Conservation (phyloP, 2,888 invertebrate genomes). For the Endomychus coccineus region DNA sequence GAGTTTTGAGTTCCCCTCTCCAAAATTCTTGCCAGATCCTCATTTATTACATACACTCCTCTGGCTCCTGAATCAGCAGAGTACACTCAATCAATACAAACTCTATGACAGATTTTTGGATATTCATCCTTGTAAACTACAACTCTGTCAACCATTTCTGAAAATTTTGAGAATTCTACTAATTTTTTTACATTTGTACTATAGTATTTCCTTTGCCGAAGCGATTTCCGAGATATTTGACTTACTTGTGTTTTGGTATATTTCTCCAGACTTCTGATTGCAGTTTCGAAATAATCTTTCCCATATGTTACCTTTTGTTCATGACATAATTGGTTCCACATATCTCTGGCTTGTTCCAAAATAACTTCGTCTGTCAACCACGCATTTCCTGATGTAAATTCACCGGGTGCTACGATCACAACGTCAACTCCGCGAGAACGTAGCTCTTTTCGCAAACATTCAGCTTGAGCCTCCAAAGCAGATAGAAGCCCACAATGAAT, state of each 20-base stretch:
- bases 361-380: slow-evolving; percentile 60
- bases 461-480: slow-evolving; percentile 72
- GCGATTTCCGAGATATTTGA: too few species aligned
- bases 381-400: slow-evolving; percentile 72
- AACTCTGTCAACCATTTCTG: too few species aligned
- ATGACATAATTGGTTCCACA: slow-evolving; percentile 72
- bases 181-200: too few species aligned
- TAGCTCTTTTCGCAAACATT: slow-evolving; percentile 61
- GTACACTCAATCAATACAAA: too few species aligned
- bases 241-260: slow-evolving; percentile 65
- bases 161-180: too few species aligned
- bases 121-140: too few species aligned
- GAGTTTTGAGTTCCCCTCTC: too few species aligned
- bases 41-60: too few species aligned
- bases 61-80: too few species aligned
- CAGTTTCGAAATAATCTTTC: slow-evolving; percentile 75
- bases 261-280: slow-evolving; percentile 70
- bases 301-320: slow-evolving; percentile 74
- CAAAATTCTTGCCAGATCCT: too few species aligned
- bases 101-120: too few species aligned
- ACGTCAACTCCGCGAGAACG: slow-evolving; percentile 75
- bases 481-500: slow-evolving; percentile 73
- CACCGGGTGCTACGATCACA: slow-evolving; percentile 76
- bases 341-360: slow-evolving; percentile 59
- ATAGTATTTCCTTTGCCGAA: too few species aligned